Evolutionary conservation across 1,140 invertebrate genomes (phyloP).

Genomic region (Monochamus saltuarius): DNA sequence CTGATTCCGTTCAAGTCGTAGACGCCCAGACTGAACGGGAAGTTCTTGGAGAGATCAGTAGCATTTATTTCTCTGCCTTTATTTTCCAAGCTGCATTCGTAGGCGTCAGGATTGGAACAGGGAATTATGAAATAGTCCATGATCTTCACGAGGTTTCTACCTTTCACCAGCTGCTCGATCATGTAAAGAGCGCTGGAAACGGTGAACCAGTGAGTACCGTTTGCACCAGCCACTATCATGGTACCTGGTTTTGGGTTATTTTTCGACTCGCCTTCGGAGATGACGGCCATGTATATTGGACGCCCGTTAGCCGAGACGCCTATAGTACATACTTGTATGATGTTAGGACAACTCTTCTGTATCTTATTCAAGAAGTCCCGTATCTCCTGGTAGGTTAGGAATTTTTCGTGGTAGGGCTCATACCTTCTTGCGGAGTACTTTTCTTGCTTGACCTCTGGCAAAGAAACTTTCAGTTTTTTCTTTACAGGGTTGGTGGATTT

Average conservation of each 20-base stretch:
- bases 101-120: slow-evolving; percentile 37
- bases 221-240: slow-evolving; percentile 33
- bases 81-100: slow-evolving; percentile 14
- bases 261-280: slow-evolving; percentile 1
- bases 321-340: slow-evolving; percentile 16
- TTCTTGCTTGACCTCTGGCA: too few species aligned
- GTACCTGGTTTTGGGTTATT: slow-evolving; percentile 20
- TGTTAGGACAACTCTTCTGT: slow-evolving; percentile 16
- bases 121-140: slow-evolving; percentile 34
- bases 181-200: slow-evolving; percentile 32
- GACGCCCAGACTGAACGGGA: slow-evolving; percentile 25
- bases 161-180: slow-evolving; percentile 31
- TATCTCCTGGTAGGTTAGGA: slow-evolving; percentile 32
- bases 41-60: slow-evolving; percentile 26
- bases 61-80: slow-evolving; percentile 9
- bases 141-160: slow-evolving; percentile 20
- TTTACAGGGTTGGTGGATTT: too few species aligned
- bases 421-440: slow-evolving; percentile 8
- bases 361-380: slow-evolving; percentile 24
- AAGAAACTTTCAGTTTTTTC: too few species aligned
- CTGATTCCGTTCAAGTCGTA: slow-evolving; percentile 16
- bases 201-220: slow-evolving; percentile 28
- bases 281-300: slow-evolving; percentile 30
- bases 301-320: slow-evolving; percentile 26
- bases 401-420: slow-evolving; percentile 32